Evolutionary conservation across 2,888 invertebrate species (phyloP).

Genomic region (Eurytoma adleriae): DNA sequence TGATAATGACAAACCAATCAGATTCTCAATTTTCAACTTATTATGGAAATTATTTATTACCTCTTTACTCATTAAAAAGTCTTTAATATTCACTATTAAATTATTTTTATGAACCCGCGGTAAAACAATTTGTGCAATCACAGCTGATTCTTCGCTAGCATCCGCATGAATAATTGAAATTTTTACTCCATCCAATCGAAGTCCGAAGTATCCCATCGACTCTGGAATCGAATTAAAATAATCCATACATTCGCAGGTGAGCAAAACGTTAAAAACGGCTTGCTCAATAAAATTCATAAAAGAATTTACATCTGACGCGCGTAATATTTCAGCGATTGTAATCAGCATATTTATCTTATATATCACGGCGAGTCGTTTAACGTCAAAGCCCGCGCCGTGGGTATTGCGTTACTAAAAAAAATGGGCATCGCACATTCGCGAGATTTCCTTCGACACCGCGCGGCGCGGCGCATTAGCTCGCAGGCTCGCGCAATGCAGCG

Average conservation of each 20-base stretch:
- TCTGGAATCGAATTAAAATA: too few relatives aligned
- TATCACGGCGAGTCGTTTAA: constrained; percentile 11
- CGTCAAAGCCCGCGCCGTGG: constrained; percentile 15
- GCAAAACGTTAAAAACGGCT: not conserved
- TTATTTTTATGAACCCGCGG: too few relatives aligned
- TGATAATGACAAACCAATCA: too few relatives aligned
- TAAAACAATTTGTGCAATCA: too few relatives aligned
- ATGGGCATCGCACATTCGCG: not conserved
- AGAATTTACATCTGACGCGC: not conserved
- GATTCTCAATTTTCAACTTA: too few relatives aligned
- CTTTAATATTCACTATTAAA: too few relatives aligned
- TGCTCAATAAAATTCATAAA: constrained; percentile 2
- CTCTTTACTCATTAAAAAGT: too few relatives aligned
- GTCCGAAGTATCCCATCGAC: too few relatives aligned
- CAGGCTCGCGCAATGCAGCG: not conserved
- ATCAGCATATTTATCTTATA: not conserved
- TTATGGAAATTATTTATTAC: too few relatives aligned
- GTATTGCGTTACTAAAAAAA: constrained; percentile 10
- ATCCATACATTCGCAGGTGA: not conserved
- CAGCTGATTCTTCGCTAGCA: not conserved
- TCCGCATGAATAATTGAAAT: not conserved
- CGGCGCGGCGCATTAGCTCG: not conserved
- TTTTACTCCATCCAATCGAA: not conserved
- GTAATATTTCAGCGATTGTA: not conserved
- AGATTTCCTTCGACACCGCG: constrained; percentile 1